Evolutionary conservation across 2,888 invertebrate genomes (phyloP).

Genomic region (Pyrrhosoma nymphula): DNA sequence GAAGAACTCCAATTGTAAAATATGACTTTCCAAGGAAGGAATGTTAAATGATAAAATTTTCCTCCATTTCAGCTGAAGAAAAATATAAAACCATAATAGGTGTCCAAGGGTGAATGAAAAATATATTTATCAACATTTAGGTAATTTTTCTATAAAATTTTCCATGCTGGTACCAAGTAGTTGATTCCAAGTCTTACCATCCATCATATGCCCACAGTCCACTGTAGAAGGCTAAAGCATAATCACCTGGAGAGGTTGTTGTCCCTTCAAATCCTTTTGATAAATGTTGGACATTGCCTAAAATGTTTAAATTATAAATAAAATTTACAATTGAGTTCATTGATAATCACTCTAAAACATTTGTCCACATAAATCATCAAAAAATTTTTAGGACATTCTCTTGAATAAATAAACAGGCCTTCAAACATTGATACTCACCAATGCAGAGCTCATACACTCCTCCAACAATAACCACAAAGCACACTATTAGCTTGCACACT

Average conservation of each 20-base stretch:
- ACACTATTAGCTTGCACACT: slow-evolving; percentile 88
- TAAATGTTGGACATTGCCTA: slow-evolving; percentile 84
- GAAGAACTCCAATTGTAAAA: too few relatives aligned
- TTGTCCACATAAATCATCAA: too few relatives aligned
- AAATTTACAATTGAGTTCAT: background rate
- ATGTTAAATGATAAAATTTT: background rate
- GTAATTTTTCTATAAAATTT: background rate
- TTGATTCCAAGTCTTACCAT: slow-evolving; percentile 80
- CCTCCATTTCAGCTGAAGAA: background rate
- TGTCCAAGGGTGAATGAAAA: too few relatives aligned
- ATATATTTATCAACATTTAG: background rate
- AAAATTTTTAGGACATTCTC: too few relatives aligned
- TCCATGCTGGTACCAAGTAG: background rate
- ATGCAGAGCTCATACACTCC: slow-evolving; percentile 85
- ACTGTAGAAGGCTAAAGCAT: slow-evolving; percentile 90
- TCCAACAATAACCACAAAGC: slow-evolving; percentile 87
- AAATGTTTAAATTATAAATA: slow-evolving; percentile 69
- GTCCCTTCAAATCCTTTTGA: slow-evolving; percentile 86
- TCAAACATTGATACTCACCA: slow-evolving; percentile 77
- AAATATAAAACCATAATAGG: background rate
- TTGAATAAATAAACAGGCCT: too few relatives aligned
- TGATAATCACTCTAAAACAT: too few relatives aligned
- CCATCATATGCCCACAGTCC: slow-evolving; percentile 94
- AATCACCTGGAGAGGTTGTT: slow-evolving; percentile 82
- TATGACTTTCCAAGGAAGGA: too few relatives aligned